Base-by-base conservation (phyloP, 2,797 vertebrate genomes). In the Coregonus suidteri region DNA sequence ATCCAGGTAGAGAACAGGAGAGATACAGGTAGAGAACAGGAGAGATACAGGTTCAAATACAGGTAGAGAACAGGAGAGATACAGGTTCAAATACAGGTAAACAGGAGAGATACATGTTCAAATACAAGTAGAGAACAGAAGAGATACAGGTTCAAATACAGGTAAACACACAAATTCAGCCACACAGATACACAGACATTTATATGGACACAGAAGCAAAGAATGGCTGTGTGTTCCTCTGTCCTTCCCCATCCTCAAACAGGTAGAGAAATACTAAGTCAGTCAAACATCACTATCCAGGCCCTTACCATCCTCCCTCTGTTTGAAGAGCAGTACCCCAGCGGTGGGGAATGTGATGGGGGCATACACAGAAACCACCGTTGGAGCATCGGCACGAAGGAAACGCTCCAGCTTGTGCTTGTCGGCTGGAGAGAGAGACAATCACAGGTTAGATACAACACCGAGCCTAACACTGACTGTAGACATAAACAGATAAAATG, bases 371-470 rank as follows among this genome's bases (percentile, higher is more conserved):
- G 98, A 97, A 81, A 96, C 96, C 87, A 99, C 98, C 2, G 93
- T 86, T 59, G 97, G 95, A 62, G 90, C 80, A 71, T 96, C 96
- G 1, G 90, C 89, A 65, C 87, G 90, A 75, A 99, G 91, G 88
- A 98, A 99, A 66, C 96, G 95, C 91, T 99, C 97, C 93, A 97
- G 93, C 91, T 99, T 99, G 86, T 99, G 97, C 88, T 99, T 99
- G 91, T 99, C 96, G 78, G 94, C 98, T 99, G 56, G 71, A 16
- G 76, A 56, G 1, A 47, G 31, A 71, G n/a, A 67, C 18, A 73
- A 54, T 76, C 14, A 52, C 75, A 25, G 6, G 31, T 47, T n/a
- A 47, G 31, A 62, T 9, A 47, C 9, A 13, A 75, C 47, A 34
- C 65, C 0, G 14, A 65, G 20, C 31, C 73, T 31, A 6, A 11